Evolutionary conservation across 2,113 vertebrate genomes (phyloP).

Genomic region (Myrmecophaga tridactyla): DNA sequence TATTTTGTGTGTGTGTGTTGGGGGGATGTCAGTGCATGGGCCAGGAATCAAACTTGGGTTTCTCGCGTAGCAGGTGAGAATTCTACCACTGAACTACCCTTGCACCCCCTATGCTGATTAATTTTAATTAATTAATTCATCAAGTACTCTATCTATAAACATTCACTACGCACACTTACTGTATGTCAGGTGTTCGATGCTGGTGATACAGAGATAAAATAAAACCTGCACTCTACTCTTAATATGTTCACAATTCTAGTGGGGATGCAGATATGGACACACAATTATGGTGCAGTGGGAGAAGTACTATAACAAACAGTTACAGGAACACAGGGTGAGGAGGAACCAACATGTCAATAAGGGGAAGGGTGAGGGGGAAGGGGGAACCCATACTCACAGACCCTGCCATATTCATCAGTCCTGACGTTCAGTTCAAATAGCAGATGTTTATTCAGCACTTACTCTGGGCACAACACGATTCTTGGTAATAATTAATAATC

Average conservation of each 20-base stretch:
- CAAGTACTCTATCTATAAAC: background rate
- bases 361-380: background rate
- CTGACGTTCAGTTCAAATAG: background rate
- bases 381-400: background rate
- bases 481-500: background rate
- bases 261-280: background rate
- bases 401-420: background rate
- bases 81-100: no score
- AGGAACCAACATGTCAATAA: background rate
- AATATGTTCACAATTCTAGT: background rate
- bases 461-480: background rate
- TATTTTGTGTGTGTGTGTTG: no score
- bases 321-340: background rate
- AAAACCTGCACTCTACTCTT: background rate
- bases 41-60: no score
- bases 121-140: constrained; percentile 7
- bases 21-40: no score
- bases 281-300: background rate
- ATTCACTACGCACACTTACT: background rate
- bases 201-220: background rate
- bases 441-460: background rate
- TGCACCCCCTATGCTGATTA: no score
- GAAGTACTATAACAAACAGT: background rate
- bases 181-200: background rate
- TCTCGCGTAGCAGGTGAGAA: no score